Base-by-base conservation (phyloP, 1,140 invertebrate species). In the Atta colombica region DNA sequence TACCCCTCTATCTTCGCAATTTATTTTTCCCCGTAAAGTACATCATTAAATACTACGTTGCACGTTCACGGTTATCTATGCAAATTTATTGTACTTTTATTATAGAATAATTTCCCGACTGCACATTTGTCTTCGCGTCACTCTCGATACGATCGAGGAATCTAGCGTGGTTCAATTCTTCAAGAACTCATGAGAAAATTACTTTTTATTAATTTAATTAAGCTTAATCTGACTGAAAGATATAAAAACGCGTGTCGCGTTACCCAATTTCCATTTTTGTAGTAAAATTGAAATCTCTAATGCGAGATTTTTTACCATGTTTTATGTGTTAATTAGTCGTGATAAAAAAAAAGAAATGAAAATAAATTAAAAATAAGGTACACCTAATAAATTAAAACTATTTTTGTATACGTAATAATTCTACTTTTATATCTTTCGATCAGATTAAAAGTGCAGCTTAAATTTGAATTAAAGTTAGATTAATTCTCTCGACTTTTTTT, bases 1-100 rank as follows among this genome's bases (percentile, higher is more conserved):
- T 58, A 69, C 58, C 78, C 49, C 55, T 61, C 21, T 82, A 51
- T 49, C 55, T 31, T 28, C 21, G 39, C 39, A 55, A 84, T 75
- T 84, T 84, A 75, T 75, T 74, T 80, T 68, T 55, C 49, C 45
- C 28, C 60, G 45, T 69, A 28, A 81, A 58, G 49, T n/a, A 68
- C 74, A 31, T 39, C 49, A 69, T 69, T 28, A 69, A 16, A 12
- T 51, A 69, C 66, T 28, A 69, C 65, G 28, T 25, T 31, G n/a
- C 63, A 28, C 25, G 31, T 53, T 69, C 28, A 58, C 31, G 35
- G 31, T 49, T 28, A 55, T 45, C 18, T 49, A 45, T 60, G 68
- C 49, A 69, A 71, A 35, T 5, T 31, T 39, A 45, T 45, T 45
- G 39, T 12, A 16, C 12, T 21, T 25, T 39, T 39, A 25, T 28